Evolutionary conservation across 1,140 invertebrate species (phyloP), one percentile per base, ranked within the genome.

Genomic region (Procambarus virginalis): DNA sequence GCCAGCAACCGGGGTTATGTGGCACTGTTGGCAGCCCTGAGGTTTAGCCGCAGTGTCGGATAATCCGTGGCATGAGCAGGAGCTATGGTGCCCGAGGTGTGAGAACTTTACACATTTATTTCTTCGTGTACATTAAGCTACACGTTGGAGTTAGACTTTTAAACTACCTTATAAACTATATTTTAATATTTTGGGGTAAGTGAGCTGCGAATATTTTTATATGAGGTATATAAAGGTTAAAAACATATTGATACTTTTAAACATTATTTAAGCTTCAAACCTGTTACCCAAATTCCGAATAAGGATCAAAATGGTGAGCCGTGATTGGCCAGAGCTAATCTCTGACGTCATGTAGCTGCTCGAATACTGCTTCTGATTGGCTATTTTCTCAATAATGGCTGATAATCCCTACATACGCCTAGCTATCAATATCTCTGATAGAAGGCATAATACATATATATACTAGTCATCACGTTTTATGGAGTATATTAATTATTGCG

Each of bases 11-110:
- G n/a, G 4, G 51, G 6, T 84, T 89, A 84, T 89, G 88, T 17
- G 10, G 58, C 75, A 12, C 88, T 78, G 55, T 78, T 84, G 81
- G n/a, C 14, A 78, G 55, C 88, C 73, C 88, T 84, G 80, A 17
- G 81, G 88, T 89, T 84, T 89, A 89, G 88, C 88, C 88, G 88
- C 88, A 89, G 88, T 84, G 88, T 89, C 81, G 88, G 88, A 89
- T 89, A 89, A 89, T 89, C 88, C 88, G 75, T 78, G 88, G 81
- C 81, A 89, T 60, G 88, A 89, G 81, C 22, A 51, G 49, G 20
- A 22, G 81, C 76, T 34, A 45, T 10, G 73, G 12, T 89, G 88
- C n/a, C 88, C 46, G 81, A 68, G 14, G 70, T 49, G 64, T 73
- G 88, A 84, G 20, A 58, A 82, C 60, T 17, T 17, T 17, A 10